A percentile compares a stretch with the other conserved stretches of the same genome.
Conservation (phyloP, 2,888 invertebrate species). For the Latheticus oryzae region DNA sequence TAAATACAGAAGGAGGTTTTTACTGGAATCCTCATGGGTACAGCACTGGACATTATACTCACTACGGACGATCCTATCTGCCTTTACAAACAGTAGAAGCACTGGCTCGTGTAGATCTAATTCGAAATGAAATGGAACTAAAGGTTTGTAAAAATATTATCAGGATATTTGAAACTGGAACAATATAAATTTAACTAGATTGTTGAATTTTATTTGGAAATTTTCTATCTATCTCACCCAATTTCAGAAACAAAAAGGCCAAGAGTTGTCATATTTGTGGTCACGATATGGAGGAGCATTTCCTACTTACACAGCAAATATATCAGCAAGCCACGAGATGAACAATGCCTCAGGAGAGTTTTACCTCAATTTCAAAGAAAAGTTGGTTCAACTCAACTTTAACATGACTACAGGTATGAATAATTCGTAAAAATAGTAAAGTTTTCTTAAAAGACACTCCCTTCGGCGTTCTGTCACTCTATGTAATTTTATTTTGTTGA, state of each 20-base stretch:
- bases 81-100: conserved; percentile 69
- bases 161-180: background rate
- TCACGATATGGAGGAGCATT: conserved; percentile 66
- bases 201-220: no score
- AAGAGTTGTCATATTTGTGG: conserved; percentile 69
- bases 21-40: conserved; percentile 63
- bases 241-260: conserved; percentile 52
- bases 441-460: conserved; percentile 43
- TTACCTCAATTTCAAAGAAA: conserved; percentile 70
- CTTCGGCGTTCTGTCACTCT: conserved; percentile 17
- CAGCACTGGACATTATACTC: conserved; percentile 64
- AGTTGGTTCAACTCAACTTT: conserved; percentile 74
- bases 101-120: conserved; percentile 69
- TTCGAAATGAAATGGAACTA: conserved; percentile 73
- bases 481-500: conserved; percentile 37
- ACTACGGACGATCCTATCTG: conserved; percentile 70
- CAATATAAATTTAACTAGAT: no score
- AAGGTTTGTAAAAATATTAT: conserved; percentile 66
- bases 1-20: conserved; percentile 70
- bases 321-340: conserved; percentile 69
- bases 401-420: conserved; percentile 74
- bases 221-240: no score
- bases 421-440: conserved; percentile 47
- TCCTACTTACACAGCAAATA: conserved; percentile 71
- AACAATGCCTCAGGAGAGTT: conserved; percentile 72